phyloP scores from a whole-genome alignment of 2,113 vertebrate species.

The Mus spicilegus region DNA sequence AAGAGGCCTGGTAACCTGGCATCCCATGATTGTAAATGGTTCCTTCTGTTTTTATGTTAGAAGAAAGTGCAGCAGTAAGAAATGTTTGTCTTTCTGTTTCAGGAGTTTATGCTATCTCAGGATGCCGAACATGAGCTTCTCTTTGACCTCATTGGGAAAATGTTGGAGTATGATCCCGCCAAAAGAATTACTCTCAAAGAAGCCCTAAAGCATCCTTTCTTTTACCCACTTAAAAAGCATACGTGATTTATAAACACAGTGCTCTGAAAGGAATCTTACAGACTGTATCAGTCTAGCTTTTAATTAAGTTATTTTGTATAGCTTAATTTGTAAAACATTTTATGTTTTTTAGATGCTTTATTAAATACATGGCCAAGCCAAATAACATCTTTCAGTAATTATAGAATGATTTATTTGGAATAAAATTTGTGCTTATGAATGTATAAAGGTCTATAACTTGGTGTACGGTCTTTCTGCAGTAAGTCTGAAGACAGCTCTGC shows the following conservation, averaged over 20 bases:
- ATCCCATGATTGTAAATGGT: background rate
- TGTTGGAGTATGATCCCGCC: slow-evolving; percentile 91
- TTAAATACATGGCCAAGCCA: slow-evolving; percentile 71
- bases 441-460: background rate
- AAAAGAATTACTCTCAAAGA: slow-evolving; percentile 90
- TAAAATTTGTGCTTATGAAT: slow-evolving; percentile 69
- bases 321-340: slow-evolving; percentile 70
- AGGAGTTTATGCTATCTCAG: slow-evolving; percentile 92
- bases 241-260: background rate
- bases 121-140: slow-evolving; percentile 89
- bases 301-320: slow-evolving; percentile 81
- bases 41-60: background rate
- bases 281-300: slow-evolving; percentile 88
- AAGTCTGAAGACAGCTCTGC: background rate
- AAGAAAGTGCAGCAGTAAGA: background rate
- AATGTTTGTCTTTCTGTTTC: background rate
- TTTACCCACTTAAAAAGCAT: slow-evolving; percentile 79
- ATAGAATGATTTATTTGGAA: slow-evolving; percentile 58
- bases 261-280: slow-evolving; percentile 80
- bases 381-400: slow-evolving; percentile 51
- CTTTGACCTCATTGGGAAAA: slow-evolving; percentile 93
- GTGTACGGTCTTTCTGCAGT: background rate
- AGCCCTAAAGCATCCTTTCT: slow-evolving; percentile 91
- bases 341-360: slow-evolving; percentile 72
- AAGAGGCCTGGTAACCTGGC: background rate